Conservation (phyloP, 2,888 invertebrate species). For the Agriopis leucophaearia region DNA sequence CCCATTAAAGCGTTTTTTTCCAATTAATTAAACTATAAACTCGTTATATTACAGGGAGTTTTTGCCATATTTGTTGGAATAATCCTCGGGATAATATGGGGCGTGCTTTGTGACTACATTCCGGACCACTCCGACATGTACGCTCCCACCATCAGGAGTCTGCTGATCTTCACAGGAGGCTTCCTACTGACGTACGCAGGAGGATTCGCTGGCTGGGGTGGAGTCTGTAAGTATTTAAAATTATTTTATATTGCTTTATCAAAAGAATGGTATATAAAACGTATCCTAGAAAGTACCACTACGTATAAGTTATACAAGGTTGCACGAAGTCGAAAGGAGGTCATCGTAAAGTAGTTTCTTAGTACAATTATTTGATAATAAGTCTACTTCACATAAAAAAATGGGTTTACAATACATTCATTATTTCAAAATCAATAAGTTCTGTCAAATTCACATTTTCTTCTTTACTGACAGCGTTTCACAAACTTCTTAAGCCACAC, state of each 20-base stretch:
- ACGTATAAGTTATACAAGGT: no score
- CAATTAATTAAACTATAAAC: no score
- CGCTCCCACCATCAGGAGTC: conserved; percentile 73
- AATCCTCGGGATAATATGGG: conserved; percentile 74
- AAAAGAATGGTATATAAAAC: background rate
- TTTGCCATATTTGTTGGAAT: conserved; percentile 76
- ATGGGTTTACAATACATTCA: no score
- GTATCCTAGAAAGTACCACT: no score
- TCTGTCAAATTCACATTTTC: background rate
- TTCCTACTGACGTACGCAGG: conserved; percentile 69
- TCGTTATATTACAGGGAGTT: conserved; percentile 63
- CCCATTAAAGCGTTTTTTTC: no score
- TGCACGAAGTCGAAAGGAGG: no score
- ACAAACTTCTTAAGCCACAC: conserved; percentile 5
- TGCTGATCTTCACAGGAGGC: conserved; percentile 74
- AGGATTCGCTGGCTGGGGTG: conserved; percentile 77
- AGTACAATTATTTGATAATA: no score
- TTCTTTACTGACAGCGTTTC: background rate
- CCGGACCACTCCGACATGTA: conserved; percentile 76
- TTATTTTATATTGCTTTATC: background rate
- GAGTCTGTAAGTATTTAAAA: conserved; percentile 68
- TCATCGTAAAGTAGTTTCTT: no score
- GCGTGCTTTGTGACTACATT: conserved; percentile 69
- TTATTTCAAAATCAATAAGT: background rate
- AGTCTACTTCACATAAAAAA: no score